A percentile compares a stretch with the other conserved stretches of the same genome.
phyloP scores from a whole-genome alignment of 2,113 vertebrate genomes.

The Solea senegalensis region DNA sequence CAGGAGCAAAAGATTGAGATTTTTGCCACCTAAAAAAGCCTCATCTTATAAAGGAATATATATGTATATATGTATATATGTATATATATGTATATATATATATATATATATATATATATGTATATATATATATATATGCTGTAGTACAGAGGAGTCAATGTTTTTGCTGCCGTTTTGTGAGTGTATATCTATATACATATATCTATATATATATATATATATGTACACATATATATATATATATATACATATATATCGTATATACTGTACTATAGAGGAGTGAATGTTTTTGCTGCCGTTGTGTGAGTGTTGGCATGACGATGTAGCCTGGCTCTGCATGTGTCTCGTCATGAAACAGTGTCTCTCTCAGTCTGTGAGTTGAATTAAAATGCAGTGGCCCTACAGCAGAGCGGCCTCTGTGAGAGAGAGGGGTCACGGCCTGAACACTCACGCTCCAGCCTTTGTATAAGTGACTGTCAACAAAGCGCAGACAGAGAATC shows the following conservation, averaged over 20 bases:
- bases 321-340: background rate
- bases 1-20: background rate
- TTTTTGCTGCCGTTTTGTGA: too few relatives aligned
- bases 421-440: conserved; percentile 54
- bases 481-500: conserved; percentile 43
- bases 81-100: too few relatives aligned
- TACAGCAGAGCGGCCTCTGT: conserved; percentile 37
- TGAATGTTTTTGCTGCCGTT: conserved; percentile 1
- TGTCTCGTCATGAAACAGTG: conserved; percentile 13
- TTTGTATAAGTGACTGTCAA: conserved; percentile 54
- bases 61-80: too few relatives aligned
- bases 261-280: background rate
- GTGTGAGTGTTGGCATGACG: background rate
- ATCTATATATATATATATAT: too few relatives aligned
- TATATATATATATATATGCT: too few relatives aligned
- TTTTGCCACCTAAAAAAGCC: background rate
- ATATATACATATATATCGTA: too few relatives aligned
- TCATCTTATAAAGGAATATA: too few relatives aligned
- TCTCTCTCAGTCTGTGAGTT: conserved; percentile 30
- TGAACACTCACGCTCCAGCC: conserved; percentile 34
- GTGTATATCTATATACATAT: too few relatives aligned
- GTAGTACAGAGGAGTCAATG: too few relatives aligned
- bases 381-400: conserved; percentile 59
- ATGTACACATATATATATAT: too few relatives aligned
- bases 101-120: too few relatives aligned